Conservation (phyloP, 2,113 vertebrate genomes). For the Pluvialis apricaria region DNA sequence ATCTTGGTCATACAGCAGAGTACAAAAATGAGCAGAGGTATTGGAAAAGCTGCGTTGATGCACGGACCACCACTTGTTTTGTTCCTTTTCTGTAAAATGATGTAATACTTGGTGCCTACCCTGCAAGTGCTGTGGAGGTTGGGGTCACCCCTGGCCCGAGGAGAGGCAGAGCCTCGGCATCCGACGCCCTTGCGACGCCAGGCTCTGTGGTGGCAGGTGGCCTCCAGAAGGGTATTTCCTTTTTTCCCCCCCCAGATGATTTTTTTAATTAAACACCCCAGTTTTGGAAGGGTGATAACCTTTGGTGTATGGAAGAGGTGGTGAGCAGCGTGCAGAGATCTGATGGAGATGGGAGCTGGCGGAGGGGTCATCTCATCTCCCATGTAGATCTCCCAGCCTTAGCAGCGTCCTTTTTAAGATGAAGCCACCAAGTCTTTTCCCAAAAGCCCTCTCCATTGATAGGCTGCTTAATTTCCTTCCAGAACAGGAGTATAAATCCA, state of each 20-base stretch:
- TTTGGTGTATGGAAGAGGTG: not conserved
- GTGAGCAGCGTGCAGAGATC: not conserved
- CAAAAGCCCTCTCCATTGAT: not conserved
- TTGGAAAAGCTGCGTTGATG: not conserved
- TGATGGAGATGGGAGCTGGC: not conserved
- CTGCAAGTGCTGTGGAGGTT: not conserved
- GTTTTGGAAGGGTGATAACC: not conserved
- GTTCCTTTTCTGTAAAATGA: not conserved
- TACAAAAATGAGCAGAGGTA: not conserved
- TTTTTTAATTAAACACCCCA: not conserved
- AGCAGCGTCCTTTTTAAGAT: not conserved
- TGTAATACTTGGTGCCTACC: not conserved
- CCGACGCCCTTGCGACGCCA: rapidly evolving
- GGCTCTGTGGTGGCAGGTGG: rapidly evolving
- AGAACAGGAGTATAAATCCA: not conserved
- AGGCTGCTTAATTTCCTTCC: not conserved
- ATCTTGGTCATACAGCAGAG: not conserved
- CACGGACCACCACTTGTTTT: not conserved
- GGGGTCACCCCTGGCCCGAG: not conserved
- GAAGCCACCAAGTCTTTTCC: not conserved
- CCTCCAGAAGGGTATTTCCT: not conserved
- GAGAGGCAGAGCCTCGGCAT: not conserved
- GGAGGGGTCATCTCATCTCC: not conserved
- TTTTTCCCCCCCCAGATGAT: not conserved
- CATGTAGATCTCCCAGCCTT: not conserved